Evolutionary conservation across 2,797 vertebrate species (phyloP).

Genomic region (Ceryle rudis): DNA sequence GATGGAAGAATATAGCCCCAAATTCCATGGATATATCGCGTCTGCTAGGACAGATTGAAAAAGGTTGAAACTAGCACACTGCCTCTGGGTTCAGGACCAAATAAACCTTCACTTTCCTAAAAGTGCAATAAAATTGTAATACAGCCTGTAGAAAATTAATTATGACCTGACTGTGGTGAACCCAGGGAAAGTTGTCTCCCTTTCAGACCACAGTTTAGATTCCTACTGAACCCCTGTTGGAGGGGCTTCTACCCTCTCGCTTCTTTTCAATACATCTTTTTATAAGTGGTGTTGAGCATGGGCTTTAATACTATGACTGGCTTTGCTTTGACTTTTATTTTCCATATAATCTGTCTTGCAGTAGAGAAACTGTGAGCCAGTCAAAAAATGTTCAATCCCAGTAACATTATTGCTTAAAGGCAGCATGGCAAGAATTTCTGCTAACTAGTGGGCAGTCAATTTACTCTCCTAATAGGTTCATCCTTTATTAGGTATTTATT

Average conservation of each 20-base stretch:
- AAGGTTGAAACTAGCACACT: not conserved
- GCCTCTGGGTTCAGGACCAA: slow-evolving; percentile 32
- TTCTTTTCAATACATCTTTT: slow-evolving; percentile 40
- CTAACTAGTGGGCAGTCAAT: slow-evolving; percentile 75
- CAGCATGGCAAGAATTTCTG: slow-evolving; percentile 48
- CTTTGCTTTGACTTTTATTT: slow-evolving; percentile 62
- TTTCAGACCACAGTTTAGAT: not conserved
- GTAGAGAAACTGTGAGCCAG: slow-evolving; percentile 70
- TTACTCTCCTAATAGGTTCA: slow-evolving; percentile 79
- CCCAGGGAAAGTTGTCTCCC: not conserved
- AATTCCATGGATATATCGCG: not conserved
- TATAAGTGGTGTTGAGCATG: slow-evolving; percentile 28
- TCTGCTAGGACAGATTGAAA: not conserved
- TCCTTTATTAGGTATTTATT: slow-evolving; percentile 83
- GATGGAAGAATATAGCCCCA: not conserved
- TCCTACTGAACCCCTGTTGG: not conserved
- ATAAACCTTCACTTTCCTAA: slow-evolving; percentile 18
- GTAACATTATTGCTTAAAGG: slow-evolving; percentile 62
- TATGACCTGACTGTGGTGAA: not conserved
- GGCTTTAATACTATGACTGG: slow-evolving; percentile 52
- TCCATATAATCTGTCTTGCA: slow-evolving; percentile 68
- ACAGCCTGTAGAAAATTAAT: slow-evolving; percentile 33
- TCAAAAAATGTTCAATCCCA: slow-evolving; percentile 72
- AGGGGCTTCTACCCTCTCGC: not conserved
- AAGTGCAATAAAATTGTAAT: not conserved